Evolutionary conservation across 2,888 invertebrate genomes (phyloP).

Genomic region (Steinernema hermaphroditum): DNA sequence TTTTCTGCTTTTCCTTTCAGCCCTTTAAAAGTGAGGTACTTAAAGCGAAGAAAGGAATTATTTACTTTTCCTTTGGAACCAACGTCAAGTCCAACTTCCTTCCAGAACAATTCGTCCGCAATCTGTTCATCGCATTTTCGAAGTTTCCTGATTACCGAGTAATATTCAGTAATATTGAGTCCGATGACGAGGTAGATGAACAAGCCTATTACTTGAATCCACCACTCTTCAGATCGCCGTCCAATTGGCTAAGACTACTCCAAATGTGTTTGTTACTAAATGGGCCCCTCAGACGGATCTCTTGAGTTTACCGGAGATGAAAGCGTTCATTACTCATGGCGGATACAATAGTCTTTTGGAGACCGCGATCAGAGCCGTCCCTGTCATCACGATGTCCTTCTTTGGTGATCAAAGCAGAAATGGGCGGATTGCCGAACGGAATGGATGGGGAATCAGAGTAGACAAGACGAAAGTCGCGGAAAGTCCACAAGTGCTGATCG

Average conservation of each 20-base stretch:
- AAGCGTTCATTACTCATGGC: slow-evolving; percentile 35
- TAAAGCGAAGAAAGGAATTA: slow-evolving; percentile 18
- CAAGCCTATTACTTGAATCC: neutral
- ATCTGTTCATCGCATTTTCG: slow-evolving; percentile 30
- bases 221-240: neutral
- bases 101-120: slow-evolving; percentile 20
- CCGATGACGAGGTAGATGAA: slow-evolving; percentile 9
- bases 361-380: slow-evolving; percentile 33
- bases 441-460: slow-evolving; percentile 35
- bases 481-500: neutral
- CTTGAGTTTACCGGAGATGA: neutral
- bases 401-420: slow-evolving; percentile 37
- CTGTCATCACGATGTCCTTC: slow-evolving; percentile 32
- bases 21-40: slow-evolving; percentile 31
- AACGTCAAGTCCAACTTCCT: slow-evolving; percentile 26
- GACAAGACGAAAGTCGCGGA: slow-evolving; percentile 30
- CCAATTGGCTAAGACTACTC: neutral
- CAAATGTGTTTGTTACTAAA: slow-evolving; percentile 28
- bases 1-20: no score
- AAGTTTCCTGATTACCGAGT: slow-evolving; percentile 35
- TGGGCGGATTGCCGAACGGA: slow-evolving; percentile 33
- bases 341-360: slow-evolving; percentile 37
- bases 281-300: slow-evolving; percentile 33
- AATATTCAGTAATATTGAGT: slow-evolving; percentile 34
- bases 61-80: slow-evolving; percentile 38